Base-by-base conservation (phyloP, 2,888 invertebrate genomes). In the Tuta absoluta region DNA sequence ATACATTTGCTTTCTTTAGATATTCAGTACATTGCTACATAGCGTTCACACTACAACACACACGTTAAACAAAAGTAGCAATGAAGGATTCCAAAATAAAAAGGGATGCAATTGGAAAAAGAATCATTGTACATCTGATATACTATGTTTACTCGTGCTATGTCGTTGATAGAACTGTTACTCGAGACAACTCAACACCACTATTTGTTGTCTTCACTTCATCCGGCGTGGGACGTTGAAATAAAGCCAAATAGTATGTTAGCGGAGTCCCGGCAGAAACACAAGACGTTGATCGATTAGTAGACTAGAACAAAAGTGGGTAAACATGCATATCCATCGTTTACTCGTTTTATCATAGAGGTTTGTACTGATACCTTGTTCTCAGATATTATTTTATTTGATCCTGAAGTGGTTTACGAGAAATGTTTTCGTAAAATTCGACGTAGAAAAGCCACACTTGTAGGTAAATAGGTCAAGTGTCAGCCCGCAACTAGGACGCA, bases 161-260 rank as follows among this genome's bases (percentile, higher is more conserved):
- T 56, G 56, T 56, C 56, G 56, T 56, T 56, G 28, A 56, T 56
- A n/a, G 33, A 56, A 45, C 23, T 41, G 23, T 59, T 45, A 59
- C 45, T 59, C 59, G 24, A 38, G 19, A 24, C 59, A 59, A 19
- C 45, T 59, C 59, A 45, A 21, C 41, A 14, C 41, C 37, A 21
- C 24, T 41, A 24, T 41, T 48, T 59, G 38, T 28, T 56, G 33
- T 33, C 8, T 33, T 10, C 8, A 56, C 56, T 24, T 33, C 56
- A 33, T 7, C 56, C 11, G 56, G 28, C 56, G 56, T 24, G 28
- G 17, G 28, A 53, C 53, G 23, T 51, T 53, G 53, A 56, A 33
- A 56, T n/a, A 56, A 56, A 24, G 53, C 51, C 51, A 37, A 28
- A 53, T 53, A 53, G 11, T n/a, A n/a, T 53, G 53, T 28, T 53